Conservation (phyloP, 2,797 vertebrate genomes). For the Leuciscus waleckii region DNA sequence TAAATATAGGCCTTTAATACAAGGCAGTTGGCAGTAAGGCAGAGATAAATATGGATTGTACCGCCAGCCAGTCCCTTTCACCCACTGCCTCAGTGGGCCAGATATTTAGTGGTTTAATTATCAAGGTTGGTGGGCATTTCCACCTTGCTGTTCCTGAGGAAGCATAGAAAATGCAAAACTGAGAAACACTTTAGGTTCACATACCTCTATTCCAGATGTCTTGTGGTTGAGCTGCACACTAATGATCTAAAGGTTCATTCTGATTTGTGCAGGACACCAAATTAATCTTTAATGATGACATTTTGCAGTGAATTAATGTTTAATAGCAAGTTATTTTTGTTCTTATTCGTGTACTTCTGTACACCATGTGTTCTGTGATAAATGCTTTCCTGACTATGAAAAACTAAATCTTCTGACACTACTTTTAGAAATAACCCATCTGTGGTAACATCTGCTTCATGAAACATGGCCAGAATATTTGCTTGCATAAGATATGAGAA, state of each 20-base stretch:
- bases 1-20: neutral
- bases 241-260: constrained; percentile 17
- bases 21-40: constrained; percentile 14
- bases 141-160: constrained; percentile 15
- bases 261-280: constrained; percentile 8
- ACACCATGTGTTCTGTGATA: constrained; percentile 1
- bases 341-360: neutral
- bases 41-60: neutral
- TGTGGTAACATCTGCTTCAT: neutral
- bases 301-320: constrained; percentile 26
- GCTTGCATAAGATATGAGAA: constrained; percentile 30
- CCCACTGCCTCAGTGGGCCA: neutral
- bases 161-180: neutral
- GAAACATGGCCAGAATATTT: constrained; percentile 25
- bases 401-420: neutral
- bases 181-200: neutral
- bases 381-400: neutral
- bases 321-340: constrained; percentile 14
- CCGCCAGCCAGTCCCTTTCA: neutral
- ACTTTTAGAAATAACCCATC: constrained; percentile 26
- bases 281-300: constrained; percentile 10
- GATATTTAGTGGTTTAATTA: constrained; percentile 52
- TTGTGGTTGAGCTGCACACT: neutral
- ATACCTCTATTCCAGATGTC: constrained; percentile 14
- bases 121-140: constrained; percentile 30